Base-by-base conservation (phyloP, 1,140 invertebrate genomes). In the Drosophila murphyi region DNA sequence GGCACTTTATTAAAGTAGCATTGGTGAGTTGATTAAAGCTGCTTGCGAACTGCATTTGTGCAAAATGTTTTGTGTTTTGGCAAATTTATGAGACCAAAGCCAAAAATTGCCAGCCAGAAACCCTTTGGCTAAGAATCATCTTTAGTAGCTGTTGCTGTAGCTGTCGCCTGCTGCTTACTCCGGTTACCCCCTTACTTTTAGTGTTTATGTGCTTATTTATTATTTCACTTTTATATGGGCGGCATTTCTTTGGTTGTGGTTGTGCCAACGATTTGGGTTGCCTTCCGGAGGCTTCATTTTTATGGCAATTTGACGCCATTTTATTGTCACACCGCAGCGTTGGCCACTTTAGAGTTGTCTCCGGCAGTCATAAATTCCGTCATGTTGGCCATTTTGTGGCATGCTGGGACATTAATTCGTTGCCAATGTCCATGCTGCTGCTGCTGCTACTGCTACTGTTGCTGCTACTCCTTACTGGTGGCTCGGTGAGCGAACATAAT, bases 261-360 rank as follows among this genome's bases (percentile, higher is more conserved):
- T 76, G 3, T 76, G 61, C 61, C 62, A 72, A 41, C 70, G 71
- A 55, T 69, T 73, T 31, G 51, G 69, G 32, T 37, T 50, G 43
- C 34, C 41, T 29, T 50, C 54, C 7, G 48, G 29, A 51, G 56
- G 65, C 61, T 51, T 69, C 72, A 59, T 73, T 88, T 88, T 88
- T 89, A 87, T 87, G 85, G 83, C 77, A 76, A 88, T 88, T 89
- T 89, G 80, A 89, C 80, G 78, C 83, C 80, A 68, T 88, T 88
- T 88, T 88, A 89, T 87, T 88, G 83, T 88, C 85, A 88, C 83
- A 74, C 80, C 72, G 76, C 72, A 63, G 80, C 41, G 56, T 77
- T 54, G 82, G 70, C 82, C 85, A 88, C 85, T 88, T 89, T 63
- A 77, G 80, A 89, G 83, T 88, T 87, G 83, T 88, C 83, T 88